Evolutionary conservation across 2,113 vertebrate species (phyloP), one percentile per base, ranked within the genome.

Genomic region (Pithys albifrons): DNA sequence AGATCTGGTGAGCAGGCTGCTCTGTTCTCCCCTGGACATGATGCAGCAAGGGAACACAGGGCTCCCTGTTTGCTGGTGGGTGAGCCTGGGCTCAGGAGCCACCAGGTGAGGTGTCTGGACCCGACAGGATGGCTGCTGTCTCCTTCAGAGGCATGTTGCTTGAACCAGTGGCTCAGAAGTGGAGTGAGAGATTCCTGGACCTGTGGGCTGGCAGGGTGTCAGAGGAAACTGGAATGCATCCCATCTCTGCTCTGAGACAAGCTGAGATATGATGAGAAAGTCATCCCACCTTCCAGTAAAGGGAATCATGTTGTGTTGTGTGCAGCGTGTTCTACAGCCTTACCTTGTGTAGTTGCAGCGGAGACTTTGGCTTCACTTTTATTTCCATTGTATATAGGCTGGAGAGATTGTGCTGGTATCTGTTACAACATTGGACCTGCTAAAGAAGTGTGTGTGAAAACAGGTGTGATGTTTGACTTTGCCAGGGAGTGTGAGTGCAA

Each of bases 301-400:
- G 52, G 39, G 70, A 31, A 6, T 82, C 4, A 0, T 3, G 7
- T 62, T 69, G 71, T 54, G 24, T 57, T 58, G 65, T 9, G 0
- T n/a, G 1, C 48, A 59, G 61, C 37, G 41, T 81, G 0, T 66
- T 49, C 57, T 31, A 16, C 64, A 82, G 57, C 51, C 31, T 70
- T 0, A 0, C 48, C 70, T 48, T 1, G 1, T 19, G 51, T 19
- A 19, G 12, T 7, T 77, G 54, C 57, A 71, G 45, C 37, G 49
- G 45, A 59, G 46, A 27, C 85, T 85, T 85, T 79, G 41, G 16
- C 48, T 72, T 90, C 58, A 24, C 19, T 29, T 82, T 1, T 69
- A 1, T 59, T 72, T 77, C 41, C 27, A 7, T 58, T 77, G 62
- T 48, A 25, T 72, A 13, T 9, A 31, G 41, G 28, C 22, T 65